These are phyloP conservation scores for Drosophila prolongata DNA, from an alignment of 2,888 invertebrate genomes.

Conservation along the genomic window DNA sequence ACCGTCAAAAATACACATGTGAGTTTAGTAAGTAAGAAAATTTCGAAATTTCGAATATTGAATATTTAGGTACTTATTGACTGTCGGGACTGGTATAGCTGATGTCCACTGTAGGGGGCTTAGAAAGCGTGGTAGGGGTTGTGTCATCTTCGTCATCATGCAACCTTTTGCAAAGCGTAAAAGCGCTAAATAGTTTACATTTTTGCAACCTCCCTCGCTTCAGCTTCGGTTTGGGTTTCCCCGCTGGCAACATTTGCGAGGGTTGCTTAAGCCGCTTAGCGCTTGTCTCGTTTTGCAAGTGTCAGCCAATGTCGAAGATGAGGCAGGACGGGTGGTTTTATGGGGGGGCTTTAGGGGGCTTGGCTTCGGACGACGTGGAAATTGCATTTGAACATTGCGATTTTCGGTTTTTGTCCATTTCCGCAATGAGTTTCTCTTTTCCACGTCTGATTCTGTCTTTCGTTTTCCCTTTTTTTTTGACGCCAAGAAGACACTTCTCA, in stretches of 20 bases:
- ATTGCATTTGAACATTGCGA: slow-evolving; percentile 62
- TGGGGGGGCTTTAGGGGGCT: no score
- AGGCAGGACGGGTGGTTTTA: background rate
- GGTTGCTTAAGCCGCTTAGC: slow-evolving; percentile 62
- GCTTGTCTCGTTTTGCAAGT: slow-evolving; percentile 44
- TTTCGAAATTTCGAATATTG: no score
- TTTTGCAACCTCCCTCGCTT: slow-evolving; percentile 3
- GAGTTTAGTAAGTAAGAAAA: no score
- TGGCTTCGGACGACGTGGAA: slow-evolving; percentile 41
- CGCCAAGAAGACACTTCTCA: slow-evolving; percentile 33
- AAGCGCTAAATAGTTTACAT: slow-evolving; percentile 49
- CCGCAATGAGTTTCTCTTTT: slow-evolving; percentile 43
- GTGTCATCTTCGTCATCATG: slow-evolving; percentile 33
- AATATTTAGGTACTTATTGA: no score
- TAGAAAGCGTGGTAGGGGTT: slow-evolving; percentile 3
- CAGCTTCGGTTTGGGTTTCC: background rate
- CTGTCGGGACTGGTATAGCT: background rate
- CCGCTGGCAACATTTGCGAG: slow-evolving; percentile 24
- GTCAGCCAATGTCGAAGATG: slow-evolving; percentile 26
- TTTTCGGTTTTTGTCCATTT: slow-evolving; percentile 46
- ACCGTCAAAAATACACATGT: no score
- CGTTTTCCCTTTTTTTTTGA: slow-evolving; percentile 2
- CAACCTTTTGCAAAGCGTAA: slow-evolving; percentile 42
- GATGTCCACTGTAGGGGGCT: slow-evolving; percentile 9
- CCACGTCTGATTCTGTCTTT: background rate